A percentile compares a stretch with the other conserved stretches of the same genome.
phyloP scores from a whole-genome alignment of 2,888 invertebrate genomes.

The Acanthosoma haemorrhoidale region DNA sequence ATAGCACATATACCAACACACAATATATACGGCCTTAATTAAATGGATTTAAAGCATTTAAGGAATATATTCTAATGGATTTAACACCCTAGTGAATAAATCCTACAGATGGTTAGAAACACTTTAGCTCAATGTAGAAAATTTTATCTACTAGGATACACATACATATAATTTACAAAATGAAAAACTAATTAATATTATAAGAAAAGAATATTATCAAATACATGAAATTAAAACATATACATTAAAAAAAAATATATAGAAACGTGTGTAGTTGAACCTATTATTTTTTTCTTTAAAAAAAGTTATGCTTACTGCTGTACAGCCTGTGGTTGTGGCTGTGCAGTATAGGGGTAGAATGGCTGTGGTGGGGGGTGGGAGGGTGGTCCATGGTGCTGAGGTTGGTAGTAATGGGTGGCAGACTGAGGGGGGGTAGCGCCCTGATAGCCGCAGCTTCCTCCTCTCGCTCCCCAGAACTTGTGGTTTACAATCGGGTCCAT shows the following conservation, averaged over 20 bases:
- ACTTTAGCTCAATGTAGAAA: no score
- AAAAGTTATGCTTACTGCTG: conserved; percentile 56
- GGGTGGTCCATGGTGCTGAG: conserved; percentile 46
- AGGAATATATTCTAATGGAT: no score
- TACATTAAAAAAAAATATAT: background rate
- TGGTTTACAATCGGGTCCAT: conserved; percentile 52
- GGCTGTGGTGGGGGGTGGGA: conserved; percentile 58
- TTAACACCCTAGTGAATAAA: no score
- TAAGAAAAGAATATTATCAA: background rate
- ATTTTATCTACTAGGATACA: background rate
- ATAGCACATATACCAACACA: no score
- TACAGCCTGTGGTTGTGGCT: conserved; percentile 47
- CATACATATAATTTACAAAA: background rate
- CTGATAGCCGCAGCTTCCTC: conserved; percentile 53
- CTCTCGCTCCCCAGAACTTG: conserved; percentile 69
- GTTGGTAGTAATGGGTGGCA: background rate
- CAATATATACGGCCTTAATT: no score
- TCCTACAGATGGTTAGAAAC: no score
- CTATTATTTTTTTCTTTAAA: conserved; percentile 15
- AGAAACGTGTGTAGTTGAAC: background rate
- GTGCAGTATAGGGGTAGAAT: conserved; percentile 36
- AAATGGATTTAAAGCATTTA: no score
- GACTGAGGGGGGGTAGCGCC: conserved; percentile 52
- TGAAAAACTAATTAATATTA: background rate
- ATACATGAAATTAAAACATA: background rate